phyloP scores from a whole-genome alignment of 2,888 invertebrate genomes.

The Merodon equestris region DNA sequence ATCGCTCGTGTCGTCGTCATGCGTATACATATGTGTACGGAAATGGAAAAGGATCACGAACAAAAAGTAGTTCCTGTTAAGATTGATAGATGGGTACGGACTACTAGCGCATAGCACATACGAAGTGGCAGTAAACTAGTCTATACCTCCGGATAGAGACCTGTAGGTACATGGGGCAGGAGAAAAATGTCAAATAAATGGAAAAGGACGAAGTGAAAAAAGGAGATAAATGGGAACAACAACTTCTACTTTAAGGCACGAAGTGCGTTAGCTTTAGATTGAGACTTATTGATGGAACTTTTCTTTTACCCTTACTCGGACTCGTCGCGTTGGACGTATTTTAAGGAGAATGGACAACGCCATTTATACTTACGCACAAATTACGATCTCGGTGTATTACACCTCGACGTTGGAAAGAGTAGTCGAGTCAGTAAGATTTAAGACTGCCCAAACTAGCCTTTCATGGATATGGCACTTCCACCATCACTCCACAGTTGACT shows the following conservation, averaged over 20 bases:
- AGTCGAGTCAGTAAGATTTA: no score
- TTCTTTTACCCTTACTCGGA: constrained; percentile 1
- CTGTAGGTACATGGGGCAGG: no score
- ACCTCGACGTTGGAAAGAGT: no score
- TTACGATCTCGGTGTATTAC: no score
- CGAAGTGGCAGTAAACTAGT: no score
- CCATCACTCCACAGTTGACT: no score
- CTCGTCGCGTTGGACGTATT: neutral
- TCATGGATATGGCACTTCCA: no score
- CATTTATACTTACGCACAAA: constrained; percentile 18
- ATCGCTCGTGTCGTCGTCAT: constrained; percentile 8
- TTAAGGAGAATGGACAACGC: constrained; percentile 14
- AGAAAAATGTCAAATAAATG: neutral
- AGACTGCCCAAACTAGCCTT: no score
- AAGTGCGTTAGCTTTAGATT: constrained; percentile 49
- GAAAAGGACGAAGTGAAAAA: constrained; percentile 19
- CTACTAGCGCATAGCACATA: constrained; percentile 56
- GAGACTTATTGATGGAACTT: constrained; percentile 50
- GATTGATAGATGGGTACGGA: constrained; percentile 65
- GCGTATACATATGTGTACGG: constrained; percentile 15
- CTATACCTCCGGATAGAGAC: constrained; percentile 26
- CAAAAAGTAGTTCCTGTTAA: constrained; percentile 64
- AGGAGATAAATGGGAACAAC: constrained; percentile 44
- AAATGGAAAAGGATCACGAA: constrained; percentile 27
- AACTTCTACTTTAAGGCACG: constrained; percentile 23